Conservation (phyloP, 2,113 vertebrate species). For the Corvus cornix region DNA sequence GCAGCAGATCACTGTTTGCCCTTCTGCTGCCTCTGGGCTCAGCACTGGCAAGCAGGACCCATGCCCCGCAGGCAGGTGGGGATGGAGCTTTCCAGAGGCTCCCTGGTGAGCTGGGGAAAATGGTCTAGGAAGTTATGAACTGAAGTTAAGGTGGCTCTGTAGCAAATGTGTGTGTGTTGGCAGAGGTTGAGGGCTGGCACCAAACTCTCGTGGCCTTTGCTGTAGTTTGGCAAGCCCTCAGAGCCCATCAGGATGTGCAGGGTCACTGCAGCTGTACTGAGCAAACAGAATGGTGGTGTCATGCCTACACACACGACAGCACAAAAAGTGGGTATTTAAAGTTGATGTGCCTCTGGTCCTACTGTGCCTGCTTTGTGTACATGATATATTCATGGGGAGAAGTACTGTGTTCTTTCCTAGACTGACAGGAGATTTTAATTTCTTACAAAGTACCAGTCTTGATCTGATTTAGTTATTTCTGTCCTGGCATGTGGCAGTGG, state of each 20-base stretch:
- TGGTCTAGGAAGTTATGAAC: background rate
- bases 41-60: accelerated
- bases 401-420: background rate
- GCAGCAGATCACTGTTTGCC: accelerated
- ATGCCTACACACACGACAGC: accelerated
- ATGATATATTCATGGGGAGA: background rate
- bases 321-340: background rate
- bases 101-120: background rate
- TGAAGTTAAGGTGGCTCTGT: background rate
- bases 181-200: background rate
- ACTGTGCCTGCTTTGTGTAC: background rate
- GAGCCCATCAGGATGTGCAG: background rate
- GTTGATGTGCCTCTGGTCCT: background rate
- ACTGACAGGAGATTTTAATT: background rate
- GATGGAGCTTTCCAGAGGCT: background rate
- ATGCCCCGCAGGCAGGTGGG: background rate
- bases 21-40: background rate
- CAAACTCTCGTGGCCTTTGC: background rate
- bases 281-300: accelerated
- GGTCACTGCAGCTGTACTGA: background rate
- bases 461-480: slow-evolving; percentile 3
- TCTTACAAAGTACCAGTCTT: background rate
- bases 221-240: background rate
- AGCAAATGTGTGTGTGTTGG: background rate
- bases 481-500: background rate